These are phyloP conservation scores for Catharus minimus DNA, from an alignment of 2,113 vertebrate species.

Conservation along the genomic window DNA sequence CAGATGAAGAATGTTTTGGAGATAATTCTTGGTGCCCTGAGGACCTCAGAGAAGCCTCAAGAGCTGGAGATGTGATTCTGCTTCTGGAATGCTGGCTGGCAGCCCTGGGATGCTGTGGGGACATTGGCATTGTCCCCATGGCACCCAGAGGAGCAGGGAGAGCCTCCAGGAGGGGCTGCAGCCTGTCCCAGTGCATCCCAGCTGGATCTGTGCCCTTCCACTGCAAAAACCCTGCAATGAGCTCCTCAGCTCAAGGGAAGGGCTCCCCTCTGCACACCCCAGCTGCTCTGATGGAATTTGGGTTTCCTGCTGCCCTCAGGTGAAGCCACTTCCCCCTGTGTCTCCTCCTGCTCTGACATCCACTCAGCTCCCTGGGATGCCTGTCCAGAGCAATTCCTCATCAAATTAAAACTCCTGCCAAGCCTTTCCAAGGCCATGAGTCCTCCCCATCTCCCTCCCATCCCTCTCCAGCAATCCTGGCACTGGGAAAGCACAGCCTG, in stretches of 20 bases:
- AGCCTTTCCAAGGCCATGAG: constrained; percentile 12
- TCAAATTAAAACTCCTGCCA: constrained; percentile 3
- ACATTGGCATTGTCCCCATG: background rate
- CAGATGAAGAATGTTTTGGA: background rate
- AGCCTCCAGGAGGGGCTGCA: background rate
- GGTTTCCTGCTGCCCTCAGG: background rate
- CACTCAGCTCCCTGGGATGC: background rate
- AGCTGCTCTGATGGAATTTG: background rate
- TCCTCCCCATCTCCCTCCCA: background rate
- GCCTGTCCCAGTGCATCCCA: background rate
- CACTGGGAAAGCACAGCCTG: background rate
- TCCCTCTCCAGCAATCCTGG: background rate
- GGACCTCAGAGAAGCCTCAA: background rate
- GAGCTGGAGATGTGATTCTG: background rate
- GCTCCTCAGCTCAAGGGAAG: background rate
- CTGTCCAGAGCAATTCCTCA: constrained; percentile 52
- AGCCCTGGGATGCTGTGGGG: background rate
- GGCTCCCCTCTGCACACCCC: background rate
- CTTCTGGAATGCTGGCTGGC: background rate
- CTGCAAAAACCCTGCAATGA: background rate
- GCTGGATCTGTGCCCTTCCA: background rate
- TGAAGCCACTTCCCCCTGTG: background rate
- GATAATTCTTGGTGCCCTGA: background rate
- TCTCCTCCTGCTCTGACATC: background rate
- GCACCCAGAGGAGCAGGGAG: background rate